Base-by-base conservation (phyloP, 1,140 invertebrate species). In the Plectus sambesii region DNA sequence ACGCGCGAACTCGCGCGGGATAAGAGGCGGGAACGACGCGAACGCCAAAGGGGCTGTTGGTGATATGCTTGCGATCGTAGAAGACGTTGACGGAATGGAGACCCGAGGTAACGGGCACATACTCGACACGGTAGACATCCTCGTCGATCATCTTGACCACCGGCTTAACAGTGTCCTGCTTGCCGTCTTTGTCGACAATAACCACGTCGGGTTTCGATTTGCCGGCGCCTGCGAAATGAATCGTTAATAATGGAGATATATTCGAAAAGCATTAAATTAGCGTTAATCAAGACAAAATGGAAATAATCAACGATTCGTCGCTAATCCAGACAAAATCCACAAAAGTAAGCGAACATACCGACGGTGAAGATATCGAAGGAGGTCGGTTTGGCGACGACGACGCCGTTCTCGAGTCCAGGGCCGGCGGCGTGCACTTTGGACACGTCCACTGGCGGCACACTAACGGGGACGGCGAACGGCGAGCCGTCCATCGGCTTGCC, bases 71-170 rank as follows among this genome's bases (percentile, higher is more conserved):
- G 27, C 85, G 85, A 55, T 82, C 83, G 66, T 86, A 88, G 71
- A 87, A 87, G 17, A 92, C 78, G 64, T 87, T 87, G 5, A 92
- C 80, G 42, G 83, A 85, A 72, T 90, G 84, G 44, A 86, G 70
- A 25, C 87, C 87, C 24, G 79, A 71, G 25, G 77, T 70, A 0
- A 79, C 72, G 0, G 85, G 77, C 0, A 79, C 77, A 68, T 89
- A 90, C 66, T 88, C 85, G 65, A n/a, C n/a, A n/a, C n/a, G n/a
- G n/a, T n/a, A n/a, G n/a, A n/a, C n/a, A n/a, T n/a, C n/a, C n/a
- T n/a, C n/a, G n/a, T n/a, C n/a, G n/a, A n/a, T n/a, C n/a, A n/a
- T n/a, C n/a, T n/a, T n/a, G n/a, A n/a, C n/a, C n/a, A 50, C 58
- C 15, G 70, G 64, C 36, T 60, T 56, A n/a, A 87, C 79, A 1